Evolutionary conservation across 2,888 invertebrate species (phyloP).

Genomic region (Andrena flavipes): DNA sequence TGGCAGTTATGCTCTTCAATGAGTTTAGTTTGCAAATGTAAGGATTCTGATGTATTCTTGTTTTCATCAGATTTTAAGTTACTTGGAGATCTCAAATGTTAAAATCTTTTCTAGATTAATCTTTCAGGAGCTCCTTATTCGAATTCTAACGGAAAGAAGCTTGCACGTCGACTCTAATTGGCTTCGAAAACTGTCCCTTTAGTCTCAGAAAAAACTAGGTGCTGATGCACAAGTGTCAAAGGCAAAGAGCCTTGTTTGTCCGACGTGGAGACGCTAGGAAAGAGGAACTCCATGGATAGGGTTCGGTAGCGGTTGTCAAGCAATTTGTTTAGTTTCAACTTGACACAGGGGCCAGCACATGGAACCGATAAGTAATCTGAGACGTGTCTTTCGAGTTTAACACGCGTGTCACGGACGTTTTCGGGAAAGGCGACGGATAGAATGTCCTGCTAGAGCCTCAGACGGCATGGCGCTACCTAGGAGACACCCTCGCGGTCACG

Average conservation of each 20-base stretch:
- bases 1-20: too few species aligned
- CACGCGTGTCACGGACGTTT: constrained; percentile 63
- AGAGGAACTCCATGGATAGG: constrained; percentile 52
- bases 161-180: too few species aligned
- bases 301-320: constrained; percentile 62
- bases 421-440: constrained; percentile 54
- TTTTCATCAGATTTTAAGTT: too few species aligned
- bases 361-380: constrained; percentile 73
- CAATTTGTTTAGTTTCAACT: constrained; percentile 81
- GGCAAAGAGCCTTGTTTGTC: constrained; percentile 48
- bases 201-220: background rate
- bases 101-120: too few species aligned
- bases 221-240: constrained; percentile 1
- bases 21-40: too few species aligned
- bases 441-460: constrained; percentile 53
- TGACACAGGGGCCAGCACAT: constrained; percentile 71
- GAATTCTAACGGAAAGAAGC: too few species aligned
- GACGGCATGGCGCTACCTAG: constrained; percentile 78
- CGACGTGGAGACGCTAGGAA: constrained; percentile 29
- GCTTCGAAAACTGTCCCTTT: background rate
- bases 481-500: constrained; percentile 31
- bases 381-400: constrained; percentile 54
- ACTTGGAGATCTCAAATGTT: too few species aligned
- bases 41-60: too few species aligned
- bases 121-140: too few species aligned